Percentiles rank a stretch among this genome's conserved stretches.
These are phyloP conservation scores for Brachymystax lenok DNA, from an alignment of 2,797 vertebrate genomes.

Conservation along the genomic window DNA sequence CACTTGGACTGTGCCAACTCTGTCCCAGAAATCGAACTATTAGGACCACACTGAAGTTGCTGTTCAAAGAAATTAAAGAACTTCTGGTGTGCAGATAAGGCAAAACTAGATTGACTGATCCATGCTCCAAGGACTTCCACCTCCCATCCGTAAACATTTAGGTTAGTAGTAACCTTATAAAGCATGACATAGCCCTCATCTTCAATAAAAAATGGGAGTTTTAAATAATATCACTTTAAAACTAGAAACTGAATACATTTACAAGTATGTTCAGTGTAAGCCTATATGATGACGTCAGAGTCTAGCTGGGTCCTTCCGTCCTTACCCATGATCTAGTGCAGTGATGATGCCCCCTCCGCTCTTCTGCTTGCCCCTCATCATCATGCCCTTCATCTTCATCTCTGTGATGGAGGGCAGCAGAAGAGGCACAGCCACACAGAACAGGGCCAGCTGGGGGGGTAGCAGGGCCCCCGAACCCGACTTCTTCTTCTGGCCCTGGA, in stretches of 20 bases:
- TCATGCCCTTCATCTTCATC: conserved; percentile 85
- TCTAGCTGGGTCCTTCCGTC: neutral
- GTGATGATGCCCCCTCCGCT: conserved; percentile 54
- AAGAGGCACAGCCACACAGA: conserved; percentile 89
- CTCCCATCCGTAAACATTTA: neutral
- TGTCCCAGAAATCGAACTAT: neutral
- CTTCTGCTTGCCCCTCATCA: conserved; percentile 85
- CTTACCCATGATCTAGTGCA: conserved; percentile 78
- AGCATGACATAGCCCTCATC: too few relatives aligned
- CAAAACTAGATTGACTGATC: neutral
- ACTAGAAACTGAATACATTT: too few relatives aligned
- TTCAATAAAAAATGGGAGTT: too few relatives aligned
- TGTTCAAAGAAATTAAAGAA: neutral
- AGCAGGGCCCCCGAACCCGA: conserved; percentile 76
- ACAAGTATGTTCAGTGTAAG: neutral
- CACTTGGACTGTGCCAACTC: neutral
- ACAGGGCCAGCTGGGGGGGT: conserved; percentile 88
- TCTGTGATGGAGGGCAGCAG: conserved; percentile 85
- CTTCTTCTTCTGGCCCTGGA: conserved; percentile 92
- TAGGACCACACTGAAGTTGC: neutral
- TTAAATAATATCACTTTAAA: too few relatives aligned
- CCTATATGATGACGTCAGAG: neutral
- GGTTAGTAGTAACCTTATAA: too few relatives aligned
- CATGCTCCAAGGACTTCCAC: neutral
- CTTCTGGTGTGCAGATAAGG: neutral